Evolutionary conservation across 2,888 invertebrate species (phyloP).

Genomic region (Hololepta plana): DNA sequence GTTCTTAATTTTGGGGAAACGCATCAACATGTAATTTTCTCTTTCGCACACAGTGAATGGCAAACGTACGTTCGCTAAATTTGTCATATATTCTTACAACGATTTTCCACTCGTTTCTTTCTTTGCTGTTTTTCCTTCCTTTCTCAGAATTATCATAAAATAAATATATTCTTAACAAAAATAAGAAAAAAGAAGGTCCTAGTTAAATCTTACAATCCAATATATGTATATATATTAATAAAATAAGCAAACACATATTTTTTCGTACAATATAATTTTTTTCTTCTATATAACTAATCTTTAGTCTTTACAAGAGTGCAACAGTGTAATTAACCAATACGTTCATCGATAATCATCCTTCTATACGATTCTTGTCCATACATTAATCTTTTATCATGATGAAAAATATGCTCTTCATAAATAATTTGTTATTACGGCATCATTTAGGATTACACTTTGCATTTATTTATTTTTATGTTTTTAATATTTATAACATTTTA

Average conservation of each 20-base stretch:
- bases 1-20: slow-evolving; percentile 23
- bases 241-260: slow-evolving; percentile 7
- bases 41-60: not conserved
- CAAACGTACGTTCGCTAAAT: slow-evolving; percentile 4
- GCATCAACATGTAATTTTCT: slow-evolving; percentile 18
- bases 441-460: too few relatives aligned
- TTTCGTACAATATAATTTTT: slow-evolving; percentile 8
- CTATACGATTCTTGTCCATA: slow-evolving; percentile 4
- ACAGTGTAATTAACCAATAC: slow-evolving; percentile 1
- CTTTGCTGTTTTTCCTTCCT: too few relatives aligned
- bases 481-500: too few relatives aligned
- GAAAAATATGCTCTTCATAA: too few relatives aligned
- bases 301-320: slow-evolving; percentile 5
- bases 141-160: too few relatives aligned
- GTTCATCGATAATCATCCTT: slow-evolving; percentile 1
- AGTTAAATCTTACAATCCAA: not conserved
- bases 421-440: too few relatives aligned
- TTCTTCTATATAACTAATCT: not conserved
- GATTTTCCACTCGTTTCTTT: not conserved
- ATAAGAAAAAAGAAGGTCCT: slow-evolving; percentile 1
- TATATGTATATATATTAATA: slow-evolving; percentile 4
- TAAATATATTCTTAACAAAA: slow-evolving; percentile 2
- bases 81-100: slow-evolving; percentile 5
- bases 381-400: too few relatives aligned
- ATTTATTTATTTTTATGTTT: too few relatives aligned